Conservation (phyloP, 2,888 invertebrate species). For the Melieria picta region DNA sequence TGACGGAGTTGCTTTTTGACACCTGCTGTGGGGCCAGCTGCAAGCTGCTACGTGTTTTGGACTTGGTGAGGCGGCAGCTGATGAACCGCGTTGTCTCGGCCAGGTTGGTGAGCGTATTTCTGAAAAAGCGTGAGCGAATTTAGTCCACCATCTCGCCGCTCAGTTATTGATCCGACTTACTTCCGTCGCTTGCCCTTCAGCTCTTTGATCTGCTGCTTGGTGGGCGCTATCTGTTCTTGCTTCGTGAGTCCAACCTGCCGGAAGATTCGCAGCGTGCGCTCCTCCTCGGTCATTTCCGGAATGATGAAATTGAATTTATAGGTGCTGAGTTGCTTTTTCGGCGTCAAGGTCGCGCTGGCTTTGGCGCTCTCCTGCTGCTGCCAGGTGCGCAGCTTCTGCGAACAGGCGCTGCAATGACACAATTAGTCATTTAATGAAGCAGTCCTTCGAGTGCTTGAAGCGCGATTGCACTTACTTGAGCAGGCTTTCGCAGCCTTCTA, state of each 20-base stretch:
- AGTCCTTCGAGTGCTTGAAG: not conserved
- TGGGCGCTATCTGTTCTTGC: conserved; percentile 16
- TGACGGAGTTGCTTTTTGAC: not conserved
- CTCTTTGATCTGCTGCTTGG: conserved; percentile 31
- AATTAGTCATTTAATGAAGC: conserved; percentile 1
- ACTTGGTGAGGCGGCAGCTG: conserved; percentile 29
- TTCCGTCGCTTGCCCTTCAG: conserved; percentile 35
- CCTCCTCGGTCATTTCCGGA: conserved; percentile 44
- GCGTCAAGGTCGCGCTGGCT: not conserved
- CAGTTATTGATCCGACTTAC: conserved; percentile 20
- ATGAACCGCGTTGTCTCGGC: conserved; percentile 57
- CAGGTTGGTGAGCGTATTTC: conserved; percentile 54
- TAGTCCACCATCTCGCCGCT: not conserved
- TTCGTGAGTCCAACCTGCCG: conserved; percentile 38
- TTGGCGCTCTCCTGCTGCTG: conserved; percentile 48
- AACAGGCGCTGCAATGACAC: conserved; percentile 70
- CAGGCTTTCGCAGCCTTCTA: conserved; percentile 8
- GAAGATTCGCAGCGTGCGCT: conserved; percentile 38
- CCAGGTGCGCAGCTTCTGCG: conserved; percentile 71
- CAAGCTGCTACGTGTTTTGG: conserved; percentile 3
- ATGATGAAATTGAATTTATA: conserved; percentile 3
- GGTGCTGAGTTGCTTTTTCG: conserved; percentile 9
- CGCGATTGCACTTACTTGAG: conserved; percentile 11
- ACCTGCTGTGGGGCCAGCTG: not conserved
- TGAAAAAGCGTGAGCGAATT: conserved; percentile 31